phyloP scores from a whole-genome alignment of 2,888 invertebrate species.

The Trachelus troglodyta region DNA sequence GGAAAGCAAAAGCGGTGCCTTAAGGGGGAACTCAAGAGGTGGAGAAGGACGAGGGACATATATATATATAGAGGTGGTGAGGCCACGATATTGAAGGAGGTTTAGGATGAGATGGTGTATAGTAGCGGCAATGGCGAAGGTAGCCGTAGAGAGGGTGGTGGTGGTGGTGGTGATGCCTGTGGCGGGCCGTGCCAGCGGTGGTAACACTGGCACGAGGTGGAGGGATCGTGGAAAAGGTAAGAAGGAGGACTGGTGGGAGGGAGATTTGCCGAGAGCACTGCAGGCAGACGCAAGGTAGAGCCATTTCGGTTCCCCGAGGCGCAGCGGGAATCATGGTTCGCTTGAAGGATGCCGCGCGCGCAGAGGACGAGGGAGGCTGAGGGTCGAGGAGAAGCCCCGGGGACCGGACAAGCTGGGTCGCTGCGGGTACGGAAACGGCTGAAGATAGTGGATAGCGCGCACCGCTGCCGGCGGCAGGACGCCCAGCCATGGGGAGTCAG shows the following conservation, averaged over 20 bases:
- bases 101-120: background rate
- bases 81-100: background rate
- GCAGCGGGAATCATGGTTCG: slow-evolving; percentile 52
- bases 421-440: slow-evolving; percentile 57
- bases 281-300: slow-evolving; percentile 56
- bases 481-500: background rate
- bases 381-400: slow-evolving; percentile 27
- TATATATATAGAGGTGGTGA: slow-evolving; percentile 13
- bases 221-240: slow-evolving; percentile 19
- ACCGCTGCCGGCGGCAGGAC: slow-evolving; percentile 21
- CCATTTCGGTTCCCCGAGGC: slow-evolving; percentile 53
- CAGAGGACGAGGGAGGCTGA: slow-evolving; percentile 4
- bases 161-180: background rate
- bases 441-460: slow-evolving; percentile 49
- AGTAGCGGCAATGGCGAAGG: slow-evolving; percentile 3
- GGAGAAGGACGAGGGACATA: slow-evolving; percentile 18
- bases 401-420: slow-evolving; percentile 38
- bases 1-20: background rate
- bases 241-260: slow-evolving; percentile 27
- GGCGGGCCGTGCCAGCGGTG: slow-evolving; percentile 9
- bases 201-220: slow-evolving; percentile 19
- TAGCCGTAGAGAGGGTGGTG: slow-evolving; percentile 12
- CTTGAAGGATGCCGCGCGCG: slow-evolving; percentile 40
- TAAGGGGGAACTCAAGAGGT: background rate
- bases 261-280: slow-evolving; percentile 49